Percentiles rank a stretch among this genome's conserved stretches.
phyloP scores from a whole-genome alignment of 2,888 invertebrate species.

The Hydropsyche betteni region DNA sequence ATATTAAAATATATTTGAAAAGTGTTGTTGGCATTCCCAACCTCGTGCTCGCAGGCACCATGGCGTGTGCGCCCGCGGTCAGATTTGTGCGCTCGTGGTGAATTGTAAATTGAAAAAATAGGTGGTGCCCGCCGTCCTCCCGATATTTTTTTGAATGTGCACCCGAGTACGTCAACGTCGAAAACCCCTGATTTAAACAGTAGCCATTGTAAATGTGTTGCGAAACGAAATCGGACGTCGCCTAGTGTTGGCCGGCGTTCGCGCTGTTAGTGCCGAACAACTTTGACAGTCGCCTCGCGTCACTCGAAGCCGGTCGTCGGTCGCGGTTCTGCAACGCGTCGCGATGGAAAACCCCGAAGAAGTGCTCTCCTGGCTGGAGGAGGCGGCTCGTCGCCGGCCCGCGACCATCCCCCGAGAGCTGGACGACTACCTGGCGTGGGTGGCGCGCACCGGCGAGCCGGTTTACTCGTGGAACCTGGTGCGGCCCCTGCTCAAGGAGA shows the following conservation, averaged over 20 bases:
- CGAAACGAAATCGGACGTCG: too few species aligned
- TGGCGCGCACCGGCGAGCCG: slow-evolving; percentile 94
- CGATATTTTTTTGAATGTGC: too few species aligned
- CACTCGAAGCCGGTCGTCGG: not conserved
- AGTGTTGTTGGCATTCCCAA: too few species aligned
- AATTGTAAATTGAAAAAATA: too few species aligned
- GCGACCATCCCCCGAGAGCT: slow-evolving; percentile 85
- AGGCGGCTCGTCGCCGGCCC: slow-evolving; percentile 78
- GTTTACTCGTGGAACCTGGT: slow-evolving; percentile 91
- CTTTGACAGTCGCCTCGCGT: not conserved
- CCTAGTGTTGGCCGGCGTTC: not conserved
- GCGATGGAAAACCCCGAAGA: slow-evolving; percentile 88
- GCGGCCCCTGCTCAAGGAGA: slow-evolving; percentile 90
- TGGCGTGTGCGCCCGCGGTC: too few species aligned
- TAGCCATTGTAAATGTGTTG: too few species aligned
- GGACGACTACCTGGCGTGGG: slow-evolving; percentile 88
- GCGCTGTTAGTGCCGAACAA: not conserved
- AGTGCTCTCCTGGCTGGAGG: slow-evolving; percentile 82
- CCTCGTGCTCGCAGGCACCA: too few species aligned
- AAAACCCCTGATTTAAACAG: too few species aligned
- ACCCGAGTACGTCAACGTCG: too few species aligned
- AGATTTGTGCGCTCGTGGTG: too few species aligned
- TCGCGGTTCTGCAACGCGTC: not conserved
- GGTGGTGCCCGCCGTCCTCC: too few species aligned
- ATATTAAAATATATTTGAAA: too few species aligned